Conservation (phyloP, 2,113 vertebrate species). For the Danio rerio region GRCz12tu NC_133177.1:46240501-46241000, state of each 20-base stretch:
- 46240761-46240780: not conserved
- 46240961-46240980: constrained; percentile 12
- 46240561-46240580: constrained; percentile 22
- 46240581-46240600: constrained; percentile 20
- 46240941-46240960: constrained; percentile 33
- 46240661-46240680: not conserved
- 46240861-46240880: not conserved
- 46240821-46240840: not conserved
- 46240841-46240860: too few species aligned
- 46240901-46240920: constrained; percentile 25
- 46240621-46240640: constrained; percentile 8
- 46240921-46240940: constrained; percentile 25
- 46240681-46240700: constrained; percentile 12
- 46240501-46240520: constrained; percentile 33
- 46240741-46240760: constrained; percentile 14
- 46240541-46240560: constrained; percentile 33
- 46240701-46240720: not conserved
- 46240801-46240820: not conserved
- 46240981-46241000: constrained; percentile 14
- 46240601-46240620: not conserved
- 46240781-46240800: not conserved
- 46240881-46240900: constrained; percentile 21
- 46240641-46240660: not conserved
- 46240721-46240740: not conserved
- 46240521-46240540: constrained; percentile 27